These are phyloP conservation scores for Neomorphus geoffroyi DNA, from an alignment of 2,797 vertebrate species.

Conservation along the genomic window DNA sequence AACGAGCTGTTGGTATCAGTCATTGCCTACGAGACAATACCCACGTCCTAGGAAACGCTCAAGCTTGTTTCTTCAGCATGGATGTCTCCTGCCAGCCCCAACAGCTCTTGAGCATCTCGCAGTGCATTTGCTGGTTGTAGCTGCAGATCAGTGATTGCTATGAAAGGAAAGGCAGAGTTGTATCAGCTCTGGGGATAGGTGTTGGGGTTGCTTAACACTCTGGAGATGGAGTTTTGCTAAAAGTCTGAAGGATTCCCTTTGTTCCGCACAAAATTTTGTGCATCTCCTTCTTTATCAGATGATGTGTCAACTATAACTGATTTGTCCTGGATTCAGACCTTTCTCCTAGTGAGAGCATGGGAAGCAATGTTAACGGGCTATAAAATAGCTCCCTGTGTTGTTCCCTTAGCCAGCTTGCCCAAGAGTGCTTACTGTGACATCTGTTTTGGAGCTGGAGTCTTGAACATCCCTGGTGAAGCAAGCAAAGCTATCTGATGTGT, in stretches of 20 bases:
- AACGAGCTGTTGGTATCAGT: conserved; percentile 1
- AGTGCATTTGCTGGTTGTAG: neutral
- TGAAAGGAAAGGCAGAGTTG: neutral
- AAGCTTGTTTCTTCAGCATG: neutral
- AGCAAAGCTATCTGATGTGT: conserved; percentile 37
- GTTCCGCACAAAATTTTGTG: neutral
- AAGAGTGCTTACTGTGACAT: conserved; percentile 16
- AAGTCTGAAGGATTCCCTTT: neutral
- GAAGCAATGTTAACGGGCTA: neutral
- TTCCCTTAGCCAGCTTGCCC: conserved; percentile 26
- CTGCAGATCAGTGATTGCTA: neutral
- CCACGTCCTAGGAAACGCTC: neutral
- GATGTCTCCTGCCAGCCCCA: neutral
- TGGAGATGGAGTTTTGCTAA: neutral
- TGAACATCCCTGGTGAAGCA: conserved; percentile 32
- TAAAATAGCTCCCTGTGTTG: conserved; percentile 25
- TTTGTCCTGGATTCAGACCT: neutral
- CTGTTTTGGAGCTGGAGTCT: conserved; percentile 48
- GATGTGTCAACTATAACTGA: neutral
- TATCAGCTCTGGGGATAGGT: neutral
- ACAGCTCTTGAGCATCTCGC: neutral
- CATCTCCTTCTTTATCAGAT: neutral
- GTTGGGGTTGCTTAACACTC: neutral
- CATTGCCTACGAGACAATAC: neutral
- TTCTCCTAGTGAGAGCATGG: neutral